Evolutionary conservation across 2,113 vertebrate genomes (phyloP).

Genomic region (Equus quagga): DNA sequence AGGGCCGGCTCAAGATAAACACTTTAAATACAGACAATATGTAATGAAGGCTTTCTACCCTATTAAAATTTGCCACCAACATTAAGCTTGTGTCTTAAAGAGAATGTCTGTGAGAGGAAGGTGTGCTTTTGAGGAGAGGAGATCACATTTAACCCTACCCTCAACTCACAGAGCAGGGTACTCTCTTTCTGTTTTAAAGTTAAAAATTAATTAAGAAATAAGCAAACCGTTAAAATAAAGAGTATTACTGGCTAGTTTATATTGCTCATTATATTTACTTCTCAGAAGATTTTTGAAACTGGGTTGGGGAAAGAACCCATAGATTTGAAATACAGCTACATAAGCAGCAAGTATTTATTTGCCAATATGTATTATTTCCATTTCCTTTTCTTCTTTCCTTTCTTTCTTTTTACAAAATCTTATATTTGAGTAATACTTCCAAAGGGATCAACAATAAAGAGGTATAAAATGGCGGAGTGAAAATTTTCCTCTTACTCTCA

Average conservation of each 20-base stretch:
- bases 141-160: background rate
- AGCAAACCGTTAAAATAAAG: background rate
- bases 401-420: background rate
- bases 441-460: background rate
- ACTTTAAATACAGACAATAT: background rate
- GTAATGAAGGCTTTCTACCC: background rate
- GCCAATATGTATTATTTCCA: background rate
- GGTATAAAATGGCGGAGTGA: background rate
- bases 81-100: background rate
- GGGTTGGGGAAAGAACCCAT: background rate
- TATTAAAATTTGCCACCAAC: background rate
- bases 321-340: background rate
- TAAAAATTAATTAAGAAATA: slow-evolving; percentile 5
- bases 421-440: background rate
- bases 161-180: background rate
- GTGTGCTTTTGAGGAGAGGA: background rate
- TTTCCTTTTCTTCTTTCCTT: background rate
- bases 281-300: background rate
- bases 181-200: background rate
- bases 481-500: background rate
- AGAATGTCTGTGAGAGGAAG: background rate
- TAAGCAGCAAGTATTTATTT: background rate
- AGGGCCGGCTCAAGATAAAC: background rate
- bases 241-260: background rate
- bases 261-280: background rate